Evolutionary conservation across 2,888 invertebrate genomes (phyloP), one percentile per base, ranked within the genome.

Genomic region (Idaea biselata): DNA sequence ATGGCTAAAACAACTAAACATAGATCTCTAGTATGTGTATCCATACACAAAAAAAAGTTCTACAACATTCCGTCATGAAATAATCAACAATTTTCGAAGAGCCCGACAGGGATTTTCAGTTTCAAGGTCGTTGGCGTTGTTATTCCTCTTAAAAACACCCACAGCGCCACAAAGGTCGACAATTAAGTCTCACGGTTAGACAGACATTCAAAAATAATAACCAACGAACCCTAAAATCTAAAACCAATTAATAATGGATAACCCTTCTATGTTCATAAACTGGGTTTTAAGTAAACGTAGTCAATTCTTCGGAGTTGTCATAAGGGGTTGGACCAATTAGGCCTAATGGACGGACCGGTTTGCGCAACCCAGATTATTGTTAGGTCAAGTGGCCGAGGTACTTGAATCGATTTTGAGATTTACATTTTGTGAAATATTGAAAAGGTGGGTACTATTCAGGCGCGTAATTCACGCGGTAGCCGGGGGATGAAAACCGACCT

Each of bases 341-440:
- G 11, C 14, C 44, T 44, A 44, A 44, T 44, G 44, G 44, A 44
- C 44, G 7, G 44, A 44, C 44, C 44, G 44, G 44, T 44, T 44
- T 44, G 44, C 44, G 32, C 14, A 44, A 44, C 44, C 44, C 44
- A 44, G 44, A 44, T 44, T 44, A 44, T 44, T 44, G 44, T 44
- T 14, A 44, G 44, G 44, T 44, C 44, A 44, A 44, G 44, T 44
- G 44, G 11, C 44, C 11, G 14, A 44, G 44, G 14, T 44, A 44
- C 44, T 44, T 44, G 44, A 44, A 44, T 44, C 44, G 44, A 44
- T 44, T 44, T 11, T 44, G 44, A 8, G 44, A 14, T 44, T 44
- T 44, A 44, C 44, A 44, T 44, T 44, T 44, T 44, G 44, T 44
- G 44, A 44, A 44, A 44, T 44, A 44, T 44, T 44, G 44, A 44